Conservation (phyloP, 30 jellyfish, hydroid and myxozoan genomes). For the Chrysaora quinquecirrha region DNA sequence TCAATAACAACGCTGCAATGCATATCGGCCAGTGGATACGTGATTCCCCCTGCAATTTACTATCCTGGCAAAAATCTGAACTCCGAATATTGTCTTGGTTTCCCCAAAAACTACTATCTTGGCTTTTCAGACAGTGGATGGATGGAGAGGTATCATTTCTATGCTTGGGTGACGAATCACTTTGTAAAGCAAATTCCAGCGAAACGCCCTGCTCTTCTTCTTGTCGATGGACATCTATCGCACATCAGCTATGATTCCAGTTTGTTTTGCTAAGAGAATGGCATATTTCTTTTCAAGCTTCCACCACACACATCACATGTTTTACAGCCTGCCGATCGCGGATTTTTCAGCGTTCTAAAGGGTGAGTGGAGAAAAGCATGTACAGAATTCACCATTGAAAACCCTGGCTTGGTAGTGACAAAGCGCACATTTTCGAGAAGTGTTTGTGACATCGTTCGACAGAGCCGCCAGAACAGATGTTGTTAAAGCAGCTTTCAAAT, state of each 20-base stretch:
- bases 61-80: not conserved
- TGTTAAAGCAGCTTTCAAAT: constrained; percentile 28
- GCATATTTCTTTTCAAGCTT: not conserved
- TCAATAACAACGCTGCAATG: not conserved
- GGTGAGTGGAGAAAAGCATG: not conserved
- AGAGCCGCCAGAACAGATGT: constrained; percentile 43
- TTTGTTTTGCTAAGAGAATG: not conserved
- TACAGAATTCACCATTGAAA: not conserved
- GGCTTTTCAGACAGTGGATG: not conserved
- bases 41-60: not conserved
- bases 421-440: not conserved
- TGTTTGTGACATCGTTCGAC: constrained; percentile 12
- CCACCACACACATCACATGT: not conserved
- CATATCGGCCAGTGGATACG: not conserved
- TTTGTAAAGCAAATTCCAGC: not conserved
- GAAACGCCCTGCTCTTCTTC: not conserved
- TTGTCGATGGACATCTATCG: not conserved
- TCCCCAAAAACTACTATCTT: not conserved
- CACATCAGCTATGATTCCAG: not conserved
- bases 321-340: not conserved
- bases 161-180: constrained; percentile 6
- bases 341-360: not conserved
- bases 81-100: not conserved
- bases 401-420: not conserved
- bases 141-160: constrained; percentile 4